Base-by-base conservation (phyloP, 53 echinoderm and acorn worm genomes). In the Luidia sarsii region DNA sequence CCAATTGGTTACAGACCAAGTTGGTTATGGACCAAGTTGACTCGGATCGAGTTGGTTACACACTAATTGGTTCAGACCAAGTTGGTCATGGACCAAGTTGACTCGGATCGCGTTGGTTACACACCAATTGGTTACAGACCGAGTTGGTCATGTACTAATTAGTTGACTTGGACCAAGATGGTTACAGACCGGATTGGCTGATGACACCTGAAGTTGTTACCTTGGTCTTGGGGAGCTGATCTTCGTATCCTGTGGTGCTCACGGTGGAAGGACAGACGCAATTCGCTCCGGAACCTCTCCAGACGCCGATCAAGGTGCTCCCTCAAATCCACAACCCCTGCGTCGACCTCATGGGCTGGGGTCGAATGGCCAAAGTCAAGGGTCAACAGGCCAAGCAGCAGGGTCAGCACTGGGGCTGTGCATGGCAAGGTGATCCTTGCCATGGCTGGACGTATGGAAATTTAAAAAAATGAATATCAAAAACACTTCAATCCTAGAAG, bases 91-190 rank as follows among this genome's bases (percentile, higher is more conserved):
- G n/a, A n/a, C n/a, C n/a, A n/a, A n/a, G n/a, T n/a, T n/a, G n/a
- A n/a, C n/a, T n/a, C n/a, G n/a, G n/a, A n/a, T n/a, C n/a, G n/a
- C n/a, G n/a, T n/a, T n/a, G n/a, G n/a, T n/a, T n/a, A n/a, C n/a
- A n/a, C n/a, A n/a, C n/a, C n/a, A n/a, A n/a, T n/a, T n/a, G n/a
- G n/a, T n/a, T n/a, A n/a, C n/a, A n/a, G n/a, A n/a, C n/a, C n/a
- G n/a, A n/a, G n/a, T n/a, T n/a, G n/a, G n/a, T n/a, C n/a, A n/a
- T n/a, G n/a, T n/a, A 81, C 57, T 32, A 60, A 73, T 60, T 85
- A 90, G 25, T 85, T 57, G 29, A 68, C 81, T 5, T 82, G 22
- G 10, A 90, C 74, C 0, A 82, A 69, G 49, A 75, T 16, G 35
- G 81, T 49, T 48, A 85, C 22, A 4, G 59, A 48, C 6, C 57